phyloP scores from a whole-genome alignment of 92 coral and sea anemone genomes.

The Parazoanthus atlanticus region DNA sequence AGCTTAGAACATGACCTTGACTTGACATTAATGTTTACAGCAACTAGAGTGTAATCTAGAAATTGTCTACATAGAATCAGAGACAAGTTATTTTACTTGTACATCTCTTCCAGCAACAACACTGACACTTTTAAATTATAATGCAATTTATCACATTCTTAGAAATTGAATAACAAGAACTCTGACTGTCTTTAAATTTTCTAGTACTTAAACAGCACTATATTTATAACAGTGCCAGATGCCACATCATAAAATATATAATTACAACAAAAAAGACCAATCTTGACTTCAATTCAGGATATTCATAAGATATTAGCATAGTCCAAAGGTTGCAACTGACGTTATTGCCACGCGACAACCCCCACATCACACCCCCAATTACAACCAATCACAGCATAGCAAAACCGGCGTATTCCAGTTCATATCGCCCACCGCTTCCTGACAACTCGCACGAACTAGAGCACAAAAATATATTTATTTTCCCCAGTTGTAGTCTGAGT shows the following conservation, averaged over 20 bases:
- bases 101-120: too few species aligned
- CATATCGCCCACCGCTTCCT: background rate
- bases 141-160: too few species aligned
- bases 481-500: background rate
- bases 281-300: background rate
- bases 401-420: slow-evolving; percentile 15
- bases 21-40: too few species aligned
- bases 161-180: too few species aligned
- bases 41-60: too few species aligned
- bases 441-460: slow-evolving; percentile 7
- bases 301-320: slow-evolving; percentile 3
- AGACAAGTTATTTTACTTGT: too few species aligned
- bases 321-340: slow-evolving; percentile 36
- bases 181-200: too few species aligned
- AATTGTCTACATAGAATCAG: too few species aligned
- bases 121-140: too few species aligned
- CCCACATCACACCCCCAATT: slow-evolving; percentile 64
- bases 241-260: slow-evolving; percentile 36
- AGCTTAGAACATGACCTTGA: too few species aligned
- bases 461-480: background rate
- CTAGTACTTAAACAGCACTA: background rate
- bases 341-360: slow-evolving; percentile 58
- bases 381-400: slow-evolving; percentile 53
- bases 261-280: background rate
- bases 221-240: slow-evolving; percentile 18